Evolutionary conservation across 1,140 invertebrate species (phyloP), one percentile per base, ranked within the genome.

Genomic region (Uloborus diversus): DNA sequence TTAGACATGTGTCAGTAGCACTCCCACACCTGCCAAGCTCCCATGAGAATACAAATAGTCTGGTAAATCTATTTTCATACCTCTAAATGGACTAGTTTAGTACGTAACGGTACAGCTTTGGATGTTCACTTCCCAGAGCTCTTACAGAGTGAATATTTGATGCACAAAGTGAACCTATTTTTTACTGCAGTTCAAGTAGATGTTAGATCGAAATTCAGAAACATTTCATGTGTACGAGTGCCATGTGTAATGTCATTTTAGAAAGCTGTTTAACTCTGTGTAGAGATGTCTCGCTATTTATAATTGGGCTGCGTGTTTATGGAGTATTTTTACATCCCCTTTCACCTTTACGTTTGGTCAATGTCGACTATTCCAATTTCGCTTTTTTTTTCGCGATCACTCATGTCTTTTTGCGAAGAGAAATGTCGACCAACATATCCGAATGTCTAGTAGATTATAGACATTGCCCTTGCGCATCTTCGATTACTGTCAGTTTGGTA

Each of bases 81-180:
- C 51, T 73, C 76, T 69, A 59, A 68, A 69, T 79, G 64, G 65
- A 59, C 61, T 79, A 68, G 76, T 79, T 59, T 68, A 69, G 76
- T 61, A 68, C 17, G 37, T 69, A 61, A 68, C 17, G 53, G 62
- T 61, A 53, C 53, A 33, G 76, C 76, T 79, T 79, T 79, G 37
- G 42, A 69, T 79, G 76, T 79, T 79, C 73, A 76, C 73, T 68
- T 69, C 76, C 76, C 73, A 65, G 65, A 64, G 47, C 27, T 53
- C 33, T 56, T 33, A 33, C 42, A 42, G 27, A 76, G 73, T 37
- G 62, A 76, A 65, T 65, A 35, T 47, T 65, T 53, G 56, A 65
- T 76, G 73, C 73, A 76, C 73, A 76, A 76, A 76, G 61, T 76
- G 61, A 76, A 76, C 73, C 73, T 76, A 76, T 76, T 76, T 76